Conservation (phyloP, 2,113 vertebrate species). For the Rissa tridactyla region DNA sequence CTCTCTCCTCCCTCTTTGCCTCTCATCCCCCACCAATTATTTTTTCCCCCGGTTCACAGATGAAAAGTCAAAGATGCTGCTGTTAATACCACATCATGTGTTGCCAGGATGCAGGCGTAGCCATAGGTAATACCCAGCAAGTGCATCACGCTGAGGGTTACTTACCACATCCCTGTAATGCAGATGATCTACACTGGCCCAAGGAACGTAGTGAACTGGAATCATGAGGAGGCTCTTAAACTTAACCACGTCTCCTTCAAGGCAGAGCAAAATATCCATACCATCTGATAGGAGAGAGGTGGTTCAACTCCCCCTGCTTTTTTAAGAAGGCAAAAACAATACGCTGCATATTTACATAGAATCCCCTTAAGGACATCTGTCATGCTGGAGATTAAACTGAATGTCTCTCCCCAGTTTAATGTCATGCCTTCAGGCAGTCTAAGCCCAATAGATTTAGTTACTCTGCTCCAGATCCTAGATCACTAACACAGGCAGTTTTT, state of each 20-base stretch:
- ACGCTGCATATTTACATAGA: slow-evolving; percentile 54
- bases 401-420: slow-evolving; percentile 61
- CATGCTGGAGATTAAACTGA: slow-evolving; percentile 64
- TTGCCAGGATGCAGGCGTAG: background rate
- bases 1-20: background rate
- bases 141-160: background rate
- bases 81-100: background rate
- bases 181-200: slow-evolving; percentile 37
- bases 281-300: slow-evolving; percentile 4
- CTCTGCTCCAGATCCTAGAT: slow-evolving; percentile 60
- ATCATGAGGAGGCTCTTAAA: slow-evolving; percentile 21
- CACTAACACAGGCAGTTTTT: slow-evolving; percentile 36
- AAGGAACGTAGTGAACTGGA: background rate
- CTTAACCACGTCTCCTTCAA: slow-evolving; percentile 15
- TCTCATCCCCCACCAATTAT: background rate
- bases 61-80: background rate
- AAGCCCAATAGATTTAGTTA: slow-evolving; percentile 44
- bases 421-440: slow-evolving; percentile 62
- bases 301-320: background rate
- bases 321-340: slow-evolving; percentile 36
- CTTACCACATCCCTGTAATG: background rate
- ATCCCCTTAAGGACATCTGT: slow-evolving; percentile 69
- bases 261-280: slow-evolving; percentile 15
- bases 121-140: background rate
- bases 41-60: background rate